A percentile compares a stretch with the other conserved stretches of the same genome.
Evolutionary conservation across 2,113 vertebrate species (phyloP).

Genomic region (Dasyprocta punctata): DNA sequence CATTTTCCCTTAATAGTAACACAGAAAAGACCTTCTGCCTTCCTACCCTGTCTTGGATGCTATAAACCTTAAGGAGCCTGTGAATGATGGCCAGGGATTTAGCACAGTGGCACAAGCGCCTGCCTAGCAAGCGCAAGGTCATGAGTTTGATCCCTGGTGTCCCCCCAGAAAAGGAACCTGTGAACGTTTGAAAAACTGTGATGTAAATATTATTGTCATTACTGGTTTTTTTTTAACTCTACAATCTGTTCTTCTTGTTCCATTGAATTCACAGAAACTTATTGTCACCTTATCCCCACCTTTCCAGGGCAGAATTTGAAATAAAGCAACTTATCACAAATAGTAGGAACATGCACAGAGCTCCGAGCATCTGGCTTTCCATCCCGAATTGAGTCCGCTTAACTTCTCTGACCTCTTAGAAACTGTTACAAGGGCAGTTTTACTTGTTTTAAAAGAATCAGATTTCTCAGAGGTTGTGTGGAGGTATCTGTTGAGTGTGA

Average conservation of each 20-base stretch:
- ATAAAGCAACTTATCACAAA: constrained; percentile 16
- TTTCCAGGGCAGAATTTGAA: constrained; percentile 54
- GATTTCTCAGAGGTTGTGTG: not conserved
- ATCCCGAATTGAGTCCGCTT: not conserved
- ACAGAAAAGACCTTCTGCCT: not conserved
- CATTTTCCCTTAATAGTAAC: constrained; percentile 39
- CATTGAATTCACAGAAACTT: constrained; percentile 62
- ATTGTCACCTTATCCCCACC: constrained; percentile 49
- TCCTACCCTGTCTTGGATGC: not conserved
- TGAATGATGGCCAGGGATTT: not conserved
- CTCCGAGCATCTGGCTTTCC: not conserved
- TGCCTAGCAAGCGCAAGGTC: no score
- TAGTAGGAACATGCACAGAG: not conserved
- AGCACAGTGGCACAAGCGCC: no score
- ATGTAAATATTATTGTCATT: constrained; percentile 34
- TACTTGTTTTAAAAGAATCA: not conserved
- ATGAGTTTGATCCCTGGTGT: no score
- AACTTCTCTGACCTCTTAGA: not conserved
- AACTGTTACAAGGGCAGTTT: not conserved
- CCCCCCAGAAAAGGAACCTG: not conserved
- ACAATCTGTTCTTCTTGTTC: constrained; percentile 19
- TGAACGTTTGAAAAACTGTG: constrained; percentile 39
- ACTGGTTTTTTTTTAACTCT: not conserved
- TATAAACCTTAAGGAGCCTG: not conserved
- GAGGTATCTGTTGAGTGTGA: not conserved